Evolutionary conservation across 2,888 invertebrate genomes (phyloP).

Genomic region (Epistrophe grossulariae): DNA sequence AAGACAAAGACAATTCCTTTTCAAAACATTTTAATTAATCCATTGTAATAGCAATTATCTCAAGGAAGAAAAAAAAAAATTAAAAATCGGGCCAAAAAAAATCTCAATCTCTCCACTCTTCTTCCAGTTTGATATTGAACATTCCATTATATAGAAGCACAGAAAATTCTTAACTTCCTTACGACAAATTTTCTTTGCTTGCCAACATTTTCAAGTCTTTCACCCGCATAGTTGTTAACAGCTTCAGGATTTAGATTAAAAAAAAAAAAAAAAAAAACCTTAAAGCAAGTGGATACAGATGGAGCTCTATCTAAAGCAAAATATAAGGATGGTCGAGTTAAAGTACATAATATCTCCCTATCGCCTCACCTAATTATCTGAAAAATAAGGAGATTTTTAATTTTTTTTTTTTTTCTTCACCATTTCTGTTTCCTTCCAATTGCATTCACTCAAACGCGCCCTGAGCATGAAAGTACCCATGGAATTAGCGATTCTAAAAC

Average conservation of each 20-base stretch:
- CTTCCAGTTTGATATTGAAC: conserved; percentile 23
- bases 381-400: conserved; percentile 57
- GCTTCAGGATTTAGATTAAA: conserved; percentile 9
- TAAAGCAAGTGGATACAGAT: conserved; percentile 28
- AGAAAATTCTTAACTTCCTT: conserved; percentile 39
- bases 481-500: conserved; percentile 62
- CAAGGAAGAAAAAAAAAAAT: conserved; percentile 18
- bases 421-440: conserved; percentile 37
- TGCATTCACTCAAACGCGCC: conserved; percentile 57
- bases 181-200: conserved; percentile 14
- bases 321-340: conserved; percentile 47
- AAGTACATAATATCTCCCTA: conserved; percentile 44
- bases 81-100: conserved; percentile 6
- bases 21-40: conserved; percentile 56
- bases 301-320: conserved; percentile 7
- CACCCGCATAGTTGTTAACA: conserved; percentile 16
- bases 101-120: neutral
- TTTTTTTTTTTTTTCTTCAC: neutral
- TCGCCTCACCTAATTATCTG: conserved; percentile 70
- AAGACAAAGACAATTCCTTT: conserved; percentile 21
- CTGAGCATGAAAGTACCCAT: conserved; percentile 41
- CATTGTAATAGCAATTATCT: conserved; percentile 48
- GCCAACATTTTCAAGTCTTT: conserved; percentile 13
- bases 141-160: conserved; percentile 12
- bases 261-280: neutral